Conservation (phyloP, 2,113 vertebrate species). For the Mustelus asterias region DNA sequence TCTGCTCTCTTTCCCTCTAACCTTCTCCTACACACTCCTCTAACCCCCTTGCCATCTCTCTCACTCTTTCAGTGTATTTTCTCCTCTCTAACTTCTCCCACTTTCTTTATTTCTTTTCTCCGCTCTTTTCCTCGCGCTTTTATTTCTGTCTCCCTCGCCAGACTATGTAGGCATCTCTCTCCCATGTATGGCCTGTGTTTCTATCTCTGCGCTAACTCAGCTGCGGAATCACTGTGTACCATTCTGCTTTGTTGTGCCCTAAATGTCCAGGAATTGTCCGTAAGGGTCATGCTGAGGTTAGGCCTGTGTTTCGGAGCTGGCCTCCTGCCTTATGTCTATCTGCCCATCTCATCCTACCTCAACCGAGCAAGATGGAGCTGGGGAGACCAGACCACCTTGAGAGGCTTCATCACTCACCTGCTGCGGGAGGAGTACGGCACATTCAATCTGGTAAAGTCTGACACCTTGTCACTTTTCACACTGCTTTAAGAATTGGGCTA, state of each 20-base stretch:
- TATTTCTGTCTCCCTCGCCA: neutral
- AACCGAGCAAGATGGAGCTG: conserved; percentile 87
- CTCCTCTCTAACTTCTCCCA: neutral
- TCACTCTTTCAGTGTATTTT: neutral
- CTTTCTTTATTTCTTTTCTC: neutral
- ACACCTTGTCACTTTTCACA: neutral
- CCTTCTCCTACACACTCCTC: neutral
- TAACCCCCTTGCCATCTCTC: neutral
- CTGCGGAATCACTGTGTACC: neutral
- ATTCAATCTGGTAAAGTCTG: conserved; percentile 78
- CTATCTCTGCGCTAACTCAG: neutral
- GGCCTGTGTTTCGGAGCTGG: conserved; percentile 69
- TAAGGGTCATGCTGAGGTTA: conserved; percentile 57
- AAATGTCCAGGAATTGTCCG: conserved; percentile 72
- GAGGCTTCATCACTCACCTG: conserved; percentile 84
- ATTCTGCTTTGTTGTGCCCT: neutral
- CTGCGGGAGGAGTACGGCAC: conserved; percentile 95
- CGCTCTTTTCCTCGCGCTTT: neutral
- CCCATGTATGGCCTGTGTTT: neutral
- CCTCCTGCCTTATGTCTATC: conserved; percentile 82
- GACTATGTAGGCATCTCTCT: neutral
- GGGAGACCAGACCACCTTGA: conserved; percentile 90
- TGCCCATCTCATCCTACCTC: conserved; percentile 79
- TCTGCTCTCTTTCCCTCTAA: neutral
- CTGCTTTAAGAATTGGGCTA: neutral